Conservation (phyloP, 2,113 vertebrate species). For the Thinocorus orbignyianus region DNA sequence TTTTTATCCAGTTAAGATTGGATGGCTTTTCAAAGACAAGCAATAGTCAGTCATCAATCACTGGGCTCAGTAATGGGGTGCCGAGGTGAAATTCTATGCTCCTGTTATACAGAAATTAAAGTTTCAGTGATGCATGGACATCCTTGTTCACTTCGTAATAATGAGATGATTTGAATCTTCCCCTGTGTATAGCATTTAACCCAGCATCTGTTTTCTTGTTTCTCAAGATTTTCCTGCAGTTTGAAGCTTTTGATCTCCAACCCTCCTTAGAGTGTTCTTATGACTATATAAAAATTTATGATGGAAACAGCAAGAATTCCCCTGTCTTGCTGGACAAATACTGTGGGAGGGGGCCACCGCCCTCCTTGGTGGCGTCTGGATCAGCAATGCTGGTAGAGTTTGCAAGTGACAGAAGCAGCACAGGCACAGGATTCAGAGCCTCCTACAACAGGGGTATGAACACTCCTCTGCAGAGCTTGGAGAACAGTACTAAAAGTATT, state of each 20-base stretch:
- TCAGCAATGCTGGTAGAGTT: conserved; percentile 60
- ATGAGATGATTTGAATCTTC: neutral
- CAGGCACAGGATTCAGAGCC: conserved; percentile 63
- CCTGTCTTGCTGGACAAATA: conserved; percentile 57
- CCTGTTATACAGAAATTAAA: neutral
- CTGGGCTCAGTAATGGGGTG: neutral
- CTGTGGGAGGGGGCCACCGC: conserved; percentile 45
- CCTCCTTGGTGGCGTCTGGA: conserved; percentile 49
- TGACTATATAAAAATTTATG: conserved; percentile 68
- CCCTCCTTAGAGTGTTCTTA: conserved; percentile 43
- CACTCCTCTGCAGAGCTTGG: neutral
- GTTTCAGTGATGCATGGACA: neutral
- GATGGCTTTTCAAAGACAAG: neutral
- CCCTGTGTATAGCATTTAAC: neutral
- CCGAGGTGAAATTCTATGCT: neutral
- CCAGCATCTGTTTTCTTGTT: neutral
- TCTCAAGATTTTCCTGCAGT: conserved; percentile 64
- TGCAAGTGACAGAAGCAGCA: conserved; percentile 30
- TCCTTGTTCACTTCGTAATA: neutral
- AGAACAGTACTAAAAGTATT: neutral
- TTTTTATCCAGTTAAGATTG: neutral
- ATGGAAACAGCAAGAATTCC: conserved; percentile 55
- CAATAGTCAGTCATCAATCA: neutral
- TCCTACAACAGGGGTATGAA: conserved; percentile 63
- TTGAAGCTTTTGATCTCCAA: conserved; percentile 65